Evolutionary conservation across 2,797 vertebrate species (phyloP), one percentile per base, ranked within the genome.

Genomic region (Micropoecilia bifurca): DNA sequence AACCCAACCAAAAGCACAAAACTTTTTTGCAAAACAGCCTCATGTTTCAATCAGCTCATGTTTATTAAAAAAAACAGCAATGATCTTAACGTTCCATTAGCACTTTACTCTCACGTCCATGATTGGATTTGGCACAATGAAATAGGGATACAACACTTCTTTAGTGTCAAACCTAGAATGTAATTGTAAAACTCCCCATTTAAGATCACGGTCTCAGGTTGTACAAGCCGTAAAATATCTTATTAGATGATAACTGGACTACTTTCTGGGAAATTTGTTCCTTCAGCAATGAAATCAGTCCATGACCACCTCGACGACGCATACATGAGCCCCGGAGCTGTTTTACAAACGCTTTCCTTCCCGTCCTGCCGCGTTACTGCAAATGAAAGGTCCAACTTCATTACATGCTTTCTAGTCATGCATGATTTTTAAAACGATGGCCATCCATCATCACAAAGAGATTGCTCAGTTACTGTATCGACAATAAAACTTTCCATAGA

Each of bases 151-250:
- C 41, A 69, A 48, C 48, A 28, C 36, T 5, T 66, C 30, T 7
- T 55, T 82, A 78, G 85, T 86, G 59, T 72, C n/a, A 82, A 76
- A 86, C 75, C 74, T 39, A 79, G 80, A 61, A 48, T 1, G 9
- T 57, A 82, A 85, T 50, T 22, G 43, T 50, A 71, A 77, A 71
- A 71, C 82, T 68, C 76, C 87, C 82, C 80, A 86, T 71, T 76
- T 22, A 45, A 36, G 46, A 86, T 80, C 55, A 53, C 30, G 63
- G 61, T 18, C 66, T 73, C 75, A 33, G 3, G 22, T 46, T n/a
- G 5, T 45, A 43, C 33, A 33, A 33, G 30, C 41, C 8, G 20
- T 69, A 36, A 39, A 43, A 47, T n/a, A 12, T 55, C 73, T 46
- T 43, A 12, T 55, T 14, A 53, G 55, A 71, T 36, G 57, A 63